Percentiles rank a stretch among this genome's conserved stretches.
Conservation (phyloP, 2,888 invertebrate species). For the Sphecodes monilicornis region DNA sequence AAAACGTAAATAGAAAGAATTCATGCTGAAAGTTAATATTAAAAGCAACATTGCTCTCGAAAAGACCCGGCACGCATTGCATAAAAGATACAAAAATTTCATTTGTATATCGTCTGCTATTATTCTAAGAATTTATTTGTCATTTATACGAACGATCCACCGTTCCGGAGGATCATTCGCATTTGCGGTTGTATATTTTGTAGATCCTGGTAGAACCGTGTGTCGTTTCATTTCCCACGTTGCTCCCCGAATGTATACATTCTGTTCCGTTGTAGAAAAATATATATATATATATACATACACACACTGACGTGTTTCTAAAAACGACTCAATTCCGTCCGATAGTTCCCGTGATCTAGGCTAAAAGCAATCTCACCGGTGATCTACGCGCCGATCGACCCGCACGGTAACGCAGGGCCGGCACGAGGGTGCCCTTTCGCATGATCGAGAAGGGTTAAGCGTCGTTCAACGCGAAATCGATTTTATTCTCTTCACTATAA, state of each 20-base stretch:
- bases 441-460: conserved; percentile 4
- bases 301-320: not conserved
- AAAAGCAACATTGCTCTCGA: no score
- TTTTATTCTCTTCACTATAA: not conserved
- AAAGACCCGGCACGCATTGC: no score
- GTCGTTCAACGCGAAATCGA: not conserved
- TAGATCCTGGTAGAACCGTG: not conserved
- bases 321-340: not conserved
- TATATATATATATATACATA: not conserved
- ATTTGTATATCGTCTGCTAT: no score
- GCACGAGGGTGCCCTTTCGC: conserved; percentile 40
- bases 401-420: conserved; percentile 37
- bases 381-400: conserved; percentile 58
- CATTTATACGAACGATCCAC: no score
- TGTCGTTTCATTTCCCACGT: not conserved
- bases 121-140: no score
- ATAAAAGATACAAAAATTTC: no score
- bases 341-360: not conserved
- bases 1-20: no score
- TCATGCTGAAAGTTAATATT: not conserved
- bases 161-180: no score
- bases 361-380: conserved; percentile 30
- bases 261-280: not conserved
- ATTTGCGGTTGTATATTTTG: not conserved
- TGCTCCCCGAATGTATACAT: not conserved